Percentiles rank a stretch among this genome's conserved stretches.
phyloP scores from a whole-genome alignment of 2,888 invertebrate species.

The Dynastes hyllus region DNA sequence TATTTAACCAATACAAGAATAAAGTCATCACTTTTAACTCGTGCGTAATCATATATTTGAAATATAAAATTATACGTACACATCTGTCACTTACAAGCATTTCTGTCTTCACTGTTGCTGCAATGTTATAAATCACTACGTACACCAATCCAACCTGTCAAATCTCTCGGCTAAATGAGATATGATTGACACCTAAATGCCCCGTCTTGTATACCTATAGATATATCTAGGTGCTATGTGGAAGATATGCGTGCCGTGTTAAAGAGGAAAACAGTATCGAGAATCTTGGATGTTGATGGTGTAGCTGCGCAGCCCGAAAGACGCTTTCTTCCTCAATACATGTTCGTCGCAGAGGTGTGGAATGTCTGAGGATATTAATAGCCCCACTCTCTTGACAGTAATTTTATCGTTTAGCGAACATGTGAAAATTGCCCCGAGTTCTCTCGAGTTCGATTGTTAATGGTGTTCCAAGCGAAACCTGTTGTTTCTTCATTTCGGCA shows the following conservation, averaged over 20 bases:
- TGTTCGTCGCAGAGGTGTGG: conserved; percentile 54
- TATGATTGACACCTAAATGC: conserved; percentile 70
- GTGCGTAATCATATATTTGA: conserved; percentile 66
- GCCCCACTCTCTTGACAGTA: conserved; percentile 56
- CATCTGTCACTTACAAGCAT: conserved; percentile 69
- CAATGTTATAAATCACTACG: conserved; percentile 69
- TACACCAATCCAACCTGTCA: conserved; percentile 69
- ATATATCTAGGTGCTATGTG: conserved; percentile 53
- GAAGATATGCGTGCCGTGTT: conserved; percentile 38
- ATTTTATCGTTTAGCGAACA: conserved; percentile 58
- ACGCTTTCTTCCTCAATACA: conserved; percentile 41
- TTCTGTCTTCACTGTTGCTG: conserved; percentile 68
- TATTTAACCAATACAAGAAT: conserved; percentile 60
- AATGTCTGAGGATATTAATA: conserved; percentile 57
- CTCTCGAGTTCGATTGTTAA: conserved; percentile 46
- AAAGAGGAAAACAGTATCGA: conserved; percentile 46
- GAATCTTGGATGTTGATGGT: conserved; percentile 29
- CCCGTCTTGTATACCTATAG: conserved; percentile 61
- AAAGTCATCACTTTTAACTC: conserved; percentile 69
- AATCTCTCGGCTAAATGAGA: conserved; percentile 69
- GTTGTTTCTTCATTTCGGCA: conserved; percentile 45
- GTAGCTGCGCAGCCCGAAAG: conserved; percentile 11
- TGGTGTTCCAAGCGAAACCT: conserved; percentile 32
- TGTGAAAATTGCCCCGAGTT: conserved; percentile 56
- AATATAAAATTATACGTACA: conserved; percentile 67